These are phyloP conservation scores for Dendrocincla tyrannina DNA, from an alignment of 2,797 vertebrate genomes.

Conservation along the genomic window DNA sequence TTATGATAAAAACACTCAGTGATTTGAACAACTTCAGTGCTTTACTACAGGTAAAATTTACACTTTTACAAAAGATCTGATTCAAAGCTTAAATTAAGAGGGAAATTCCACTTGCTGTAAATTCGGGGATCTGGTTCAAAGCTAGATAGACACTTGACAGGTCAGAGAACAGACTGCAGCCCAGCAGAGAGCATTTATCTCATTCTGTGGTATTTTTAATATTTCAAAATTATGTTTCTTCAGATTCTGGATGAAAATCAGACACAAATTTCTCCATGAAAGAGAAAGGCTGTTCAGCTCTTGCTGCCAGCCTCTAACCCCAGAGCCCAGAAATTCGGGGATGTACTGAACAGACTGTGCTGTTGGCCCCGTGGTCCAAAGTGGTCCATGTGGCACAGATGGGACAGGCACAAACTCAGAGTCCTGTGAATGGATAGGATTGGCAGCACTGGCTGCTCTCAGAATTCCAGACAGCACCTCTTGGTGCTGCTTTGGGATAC, in stretches of 20 bases:
- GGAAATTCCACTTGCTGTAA: neutral
- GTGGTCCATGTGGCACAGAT: rapidly evolving
- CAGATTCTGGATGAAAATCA: neutral
- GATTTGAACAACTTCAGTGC: neutral
- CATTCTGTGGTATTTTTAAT: neutral
- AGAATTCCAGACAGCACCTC: neutral
- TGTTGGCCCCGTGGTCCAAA: rapidly evolving
- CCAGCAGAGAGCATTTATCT: neutral
- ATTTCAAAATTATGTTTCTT: neutral
- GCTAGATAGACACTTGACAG: neutral
- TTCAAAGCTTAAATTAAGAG: neutral
- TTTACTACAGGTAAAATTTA: neutral
- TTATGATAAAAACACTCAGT: neutral
- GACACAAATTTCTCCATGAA: neutral
- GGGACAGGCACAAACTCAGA: rapidly evolving
- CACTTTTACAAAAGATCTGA: neutral
- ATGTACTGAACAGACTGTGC: rapidly evolving
- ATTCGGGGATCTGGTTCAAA: neutral
- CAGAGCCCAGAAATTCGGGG: neutral
- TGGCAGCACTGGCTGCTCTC: neutral
- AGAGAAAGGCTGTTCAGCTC: neutral
- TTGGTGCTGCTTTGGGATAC: neutral
- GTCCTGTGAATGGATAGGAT: neutral
- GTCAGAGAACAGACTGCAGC: neutral
- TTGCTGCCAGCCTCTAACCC: neutral